phyloP scores from a whole-genome alignment of 2,113 vertebrate genomes.

The Colaptes auratus region DNA sequence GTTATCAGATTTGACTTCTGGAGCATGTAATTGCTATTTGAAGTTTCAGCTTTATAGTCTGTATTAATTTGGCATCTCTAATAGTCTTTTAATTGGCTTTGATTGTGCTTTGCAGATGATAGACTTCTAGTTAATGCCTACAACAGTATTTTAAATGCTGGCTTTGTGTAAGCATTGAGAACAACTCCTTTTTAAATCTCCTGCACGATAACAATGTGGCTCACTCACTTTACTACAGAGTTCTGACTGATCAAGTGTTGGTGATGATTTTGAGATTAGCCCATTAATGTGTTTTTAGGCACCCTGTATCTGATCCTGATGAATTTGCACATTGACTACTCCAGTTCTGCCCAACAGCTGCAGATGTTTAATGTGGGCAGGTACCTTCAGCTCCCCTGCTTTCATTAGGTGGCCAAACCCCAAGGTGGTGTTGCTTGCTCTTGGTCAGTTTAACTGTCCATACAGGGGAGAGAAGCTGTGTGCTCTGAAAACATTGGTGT shows the following conservation, averaged over 20 bases:
- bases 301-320: not conserved
- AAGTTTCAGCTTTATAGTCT: not conserved
- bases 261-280: not conserved
- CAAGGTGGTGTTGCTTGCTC: not conserved
- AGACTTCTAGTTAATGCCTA: not conserved
- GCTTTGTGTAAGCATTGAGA: not conserved
- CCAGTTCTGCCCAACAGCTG: not conserved
- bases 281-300: not conserved
- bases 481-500: not conserved
- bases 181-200: not conserved
- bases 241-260: not conserved
- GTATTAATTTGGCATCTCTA: conserved; percentile 1
- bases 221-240: not conserved
- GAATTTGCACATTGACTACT: not conserved
- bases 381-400: not conserved
- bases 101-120: not conserved
- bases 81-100: not conserved
- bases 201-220: not conserved
- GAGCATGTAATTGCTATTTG: not conserved
- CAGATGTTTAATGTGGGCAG: not conserved
- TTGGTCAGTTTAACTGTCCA: not conserved
- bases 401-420: not conserved
- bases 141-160: not conserved
- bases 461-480: not conserved
- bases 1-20: not conserved